These are phyloP conservation scores for Meda fulgida DNA, from an alignment of 2,797 vertebrate genomes.

Conservation along the genomic window DNA sequence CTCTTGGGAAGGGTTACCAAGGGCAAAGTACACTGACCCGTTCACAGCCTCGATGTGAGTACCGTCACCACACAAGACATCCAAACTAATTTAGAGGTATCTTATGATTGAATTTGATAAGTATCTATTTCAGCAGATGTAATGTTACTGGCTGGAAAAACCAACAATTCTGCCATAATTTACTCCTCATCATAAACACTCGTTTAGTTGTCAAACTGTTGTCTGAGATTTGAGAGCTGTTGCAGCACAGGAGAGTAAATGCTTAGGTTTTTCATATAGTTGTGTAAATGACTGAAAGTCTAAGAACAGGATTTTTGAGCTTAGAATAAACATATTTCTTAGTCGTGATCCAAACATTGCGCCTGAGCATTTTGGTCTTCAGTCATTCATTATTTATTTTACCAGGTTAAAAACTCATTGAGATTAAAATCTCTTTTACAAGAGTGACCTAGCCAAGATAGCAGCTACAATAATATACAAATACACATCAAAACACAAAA, in stretches of 20 bases:
- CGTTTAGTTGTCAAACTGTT: background rate
- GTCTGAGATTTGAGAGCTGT: background rate
- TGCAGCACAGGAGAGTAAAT: background rate
- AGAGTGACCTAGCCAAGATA: no score
- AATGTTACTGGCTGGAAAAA: background rate
- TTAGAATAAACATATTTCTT: slow-evolving; percentile 1
- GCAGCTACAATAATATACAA: no score
- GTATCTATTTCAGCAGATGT: background rate
- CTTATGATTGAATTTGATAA: background rate
- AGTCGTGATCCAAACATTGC: background rate
- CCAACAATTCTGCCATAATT: background rate
- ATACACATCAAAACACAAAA: no score
- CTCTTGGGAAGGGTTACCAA: slow-evolving; percentile 84
- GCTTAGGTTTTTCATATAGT: background rate
- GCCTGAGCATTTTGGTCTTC: background rate
- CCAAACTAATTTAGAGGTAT: background rate
- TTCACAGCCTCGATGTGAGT: slow-evolving; percentile 82
- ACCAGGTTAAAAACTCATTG: no score
- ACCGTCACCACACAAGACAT: background rate
- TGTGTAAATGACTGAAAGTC: background rate
- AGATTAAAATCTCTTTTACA: no score
- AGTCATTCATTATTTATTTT: no score
- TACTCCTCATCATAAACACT: background rate
- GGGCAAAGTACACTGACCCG: slow-evolving; percentile 84
- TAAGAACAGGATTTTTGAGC: background rate